phyloP scores from a whole-genome alignment of 2,797 vertebrate species.

The Coracias cyanogaster region DNA sequence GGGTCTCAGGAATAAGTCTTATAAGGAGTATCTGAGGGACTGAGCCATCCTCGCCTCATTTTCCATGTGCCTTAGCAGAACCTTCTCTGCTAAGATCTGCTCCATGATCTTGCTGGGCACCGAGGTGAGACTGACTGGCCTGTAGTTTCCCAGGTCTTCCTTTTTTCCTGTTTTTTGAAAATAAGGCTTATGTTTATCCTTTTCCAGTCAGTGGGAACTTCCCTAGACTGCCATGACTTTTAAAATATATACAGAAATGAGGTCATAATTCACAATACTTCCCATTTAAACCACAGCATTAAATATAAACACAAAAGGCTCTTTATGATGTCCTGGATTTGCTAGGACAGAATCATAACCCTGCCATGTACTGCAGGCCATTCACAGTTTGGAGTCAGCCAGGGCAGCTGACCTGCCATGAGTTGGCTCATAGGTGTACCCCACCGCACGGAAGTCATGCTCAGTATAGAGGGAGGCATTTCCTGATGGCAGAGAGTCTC shows the following conservation, averaged over 20 bases:
- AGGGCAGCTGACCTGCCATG: neutral
- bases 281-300: neutral
- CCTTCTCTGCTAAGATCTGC: too few species aligned
- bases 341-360: neutral
- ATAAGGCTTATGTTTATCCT: too few species aligned
- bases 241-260: neutral
- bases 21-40: too few species aligned
- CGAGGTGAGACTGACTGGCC: too few species aligned
- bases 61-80: too few species aligned
- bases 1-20: too few species aligned
- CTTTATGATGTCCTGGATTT: neutral
- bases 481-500: neutral
- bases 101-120: too few species aligned
- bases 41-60: too few species aligned
- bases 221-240: too few species aligned
- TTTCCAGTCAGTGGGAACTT: too few species aligned
- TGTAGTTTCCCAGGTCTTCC: too few species aligned
- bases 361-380: neutral
- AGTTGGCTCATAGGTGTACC: neutral
- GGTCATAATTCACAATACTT: neutral
- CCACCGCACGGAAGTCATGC: neutral
- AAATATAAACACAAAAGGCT: slow-evolving; percentile 45
- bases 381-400: neutral
- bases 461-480: neutral
- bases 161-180: too few species aligned